Evolutionary conservation across 2,113 vertebrate species (phyloP), one percentile per base, ranked within the genome.

Genomic region (Zosterops lateralis): DNA sequence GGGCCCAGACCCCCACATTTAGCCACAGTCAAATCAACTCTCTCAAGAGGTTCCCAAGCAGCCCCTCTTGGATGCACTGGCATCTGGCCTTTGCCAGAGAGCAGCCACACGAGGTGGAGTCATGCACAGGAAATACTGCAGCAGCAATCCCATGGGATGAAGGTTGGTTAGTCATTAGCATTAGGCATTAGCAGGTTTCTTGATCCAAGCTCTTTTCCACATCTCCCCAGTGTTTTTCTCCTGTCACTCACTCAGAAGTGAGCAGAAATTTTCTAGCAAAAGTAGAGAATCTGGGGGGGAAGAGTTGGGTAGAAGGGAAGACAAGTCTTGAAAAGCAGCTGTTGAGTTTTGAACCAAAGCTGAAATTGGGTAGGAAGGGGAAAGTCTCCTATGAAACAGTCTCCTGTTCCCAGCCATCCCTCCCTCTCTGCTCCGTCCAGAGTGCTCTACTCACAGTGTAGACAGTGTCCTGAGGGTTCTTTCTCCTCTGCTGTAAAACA

Each of bases 381-480:
- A 3, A 29, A 10, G 26, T 24, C 25, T 62, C 21, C 22, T 32
- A 3, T 21, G 26, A 56, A 81, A 84, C 3, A 74, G 16, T 24
- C 14, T 54, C 40, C 19, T 34, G 3, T 64, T 94, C 65, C 24
- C 38, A 77, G 20, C 44, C 24, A 8, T 32, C 45, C 42, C 56
- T 66, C 50, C 58, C n/a, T 17, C 44, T 31, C 25, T 42, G 16
- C 42, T 34, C 5, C 24, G 13, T 47, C n/a, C 60, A 28, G 21
- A 5, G 22, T 34, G n/a, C 32, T 53, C 12, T 83, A 97, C 98
- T 98, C 94, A 98, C 98, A 3, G 96, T 97, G 90, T 98, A 98
- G 70, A 98, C 70, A 2, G 78, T 93, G 31, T 98, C 98, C 31
- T 97, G 96, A 8, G 96, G 95, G 18, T 97, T 96, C 83, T 92